A percentile compares a stretch with the other conserved stretches of the same genome.
phyloP scores from a whole-genome alignment of 1,140 invertebrate species.

The Cherax destructor region DNA sequence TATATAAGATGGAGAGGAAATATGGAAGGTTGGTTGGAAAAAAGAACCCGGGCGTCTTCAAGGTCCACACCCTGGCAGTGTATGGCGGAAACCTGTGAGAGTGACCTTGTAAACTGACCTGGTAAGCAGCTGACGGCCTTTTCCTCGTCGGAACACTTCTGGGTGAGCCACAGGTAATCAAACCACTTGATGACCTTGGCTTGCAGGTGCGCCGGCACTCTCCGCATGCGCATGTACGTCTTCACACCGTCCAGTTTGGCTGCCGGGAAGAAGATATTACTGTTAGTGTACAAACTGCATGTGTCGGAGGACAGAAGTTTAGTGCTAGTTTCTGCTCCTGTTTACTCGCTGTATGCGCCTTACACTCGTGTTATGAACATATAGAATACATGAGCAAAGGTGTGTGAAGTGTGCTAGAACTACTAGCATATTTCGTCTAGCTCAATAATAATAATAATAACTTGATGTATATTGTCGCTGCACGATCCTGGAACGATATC shows the following conservation, averaged over 20 bases:
- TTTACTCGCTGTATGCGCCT: no score
- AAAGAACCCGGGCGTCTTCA: background rate
- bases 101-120: slow-evolving; percentile 75
- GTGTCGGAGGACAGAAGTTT: no score
- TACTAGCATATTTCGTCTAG: no score
- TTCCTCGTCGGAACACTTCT: slow-evolving; percentile 98
- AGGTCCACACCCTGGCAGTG: no score
- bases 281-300: no score
- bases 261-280: slow-evolving; percentile 78
- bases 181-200: slow-evolving; percentile 99
- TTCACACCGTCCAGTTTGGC: slow-evolving; percentile 98
- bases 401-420: no score
- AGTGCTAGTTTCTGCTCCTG: no score
- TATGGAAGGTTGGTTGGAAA: background rate
- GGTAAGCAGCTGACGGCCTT: slow-evolving; percentile 95
- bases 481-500: no score
- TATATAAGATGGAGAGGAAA: background rate
- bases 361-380: no score
- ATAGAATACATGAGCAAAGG: no score
- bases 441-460: no score
- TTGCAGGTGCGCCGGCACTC: slow-evolving; percentile 95
- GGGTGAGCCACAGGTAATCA: slow-evolving; percentile 98
- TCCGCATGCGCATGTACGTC: slow-evolving; percentile 97
- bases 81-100: background rate
- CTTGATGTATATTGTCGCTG: no score